A percentile compares a stretch with the other conserved stretches of the same genome.
phyloP scores from a whole-genome alignment of 2,888 invertebrate genomes.

The Agapetus fuscipes region DNA sequence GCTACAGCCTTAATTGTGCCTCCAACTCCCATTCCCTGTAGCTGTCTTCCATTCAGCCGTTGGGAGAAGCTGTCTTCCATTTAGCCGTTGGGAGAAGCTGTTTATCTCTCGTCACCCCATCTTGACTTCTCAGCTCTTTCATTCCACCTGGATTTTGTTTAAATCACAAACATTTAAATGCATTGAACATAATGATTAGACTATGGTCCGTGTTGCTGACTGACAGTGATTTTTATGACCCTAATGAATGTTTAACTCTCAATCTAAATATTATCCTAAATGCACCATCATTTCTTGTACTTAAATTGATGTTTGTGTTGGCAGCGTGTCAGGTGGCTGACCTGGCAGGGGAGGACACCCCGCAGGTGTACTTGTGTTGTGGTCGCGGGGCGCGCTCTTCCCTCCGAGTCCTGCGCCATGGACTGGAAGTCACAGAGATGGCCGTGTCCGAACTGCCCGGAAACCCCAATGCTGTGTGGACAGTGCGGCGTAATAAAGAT shows the following conservation, averaged over 20 bases:
- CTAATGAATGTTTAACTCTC: slow-evolving; percentile 8
- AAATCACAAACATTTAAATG: not conserved
- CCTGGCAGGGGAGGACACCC: slow-evolving; percentile 96
- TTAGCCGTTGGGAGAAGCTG: no score
- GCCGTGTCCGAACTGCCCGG: slow-evolving; percentile 99
- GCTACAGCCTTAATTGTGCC: no score
- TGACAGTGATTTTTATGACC: slow-evolving; percentile 32
- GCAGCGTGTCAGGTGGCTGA: slow-evolving; percentile 80
- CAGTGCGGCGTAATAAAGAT: slow-evolving; percentile 91
- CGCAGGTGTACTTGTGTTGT: slow-evolving; percentile 93
- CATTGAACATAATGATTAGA: slow-evolving; percentile 40
- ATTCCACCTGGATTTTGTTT: no score
- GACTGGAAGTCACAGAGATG: slow-evolving; percentile 98
- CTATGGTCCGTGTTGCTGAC: slow-evolving; percentile 48
- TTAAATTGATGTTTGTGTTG: slow-evolving; percentile 18
- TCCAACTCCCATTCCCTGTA: no score
- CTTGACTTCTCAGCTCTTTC: no score
- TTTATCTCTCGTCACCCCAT: no score
- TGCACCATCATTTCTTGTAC: not conserved
- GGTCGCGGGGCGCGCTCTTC: slow-evolving; percentile 94
- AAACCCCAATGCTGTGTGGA: slow-evolving; percentile 99
- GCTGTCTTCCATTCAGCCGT: no score
- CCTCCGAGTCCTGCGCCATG: slow-evolving; percentile 87
- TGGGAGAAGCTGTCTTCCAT: no score
- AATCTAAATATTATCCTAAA: slow-evolving; percentile 1